A percentile compares a stretch with the other conserved stretches of the same genome.
phyloP scores from a whole-genome alignment of 2,113 vertebrate genomes.

The Motacilla alba region DNA sequence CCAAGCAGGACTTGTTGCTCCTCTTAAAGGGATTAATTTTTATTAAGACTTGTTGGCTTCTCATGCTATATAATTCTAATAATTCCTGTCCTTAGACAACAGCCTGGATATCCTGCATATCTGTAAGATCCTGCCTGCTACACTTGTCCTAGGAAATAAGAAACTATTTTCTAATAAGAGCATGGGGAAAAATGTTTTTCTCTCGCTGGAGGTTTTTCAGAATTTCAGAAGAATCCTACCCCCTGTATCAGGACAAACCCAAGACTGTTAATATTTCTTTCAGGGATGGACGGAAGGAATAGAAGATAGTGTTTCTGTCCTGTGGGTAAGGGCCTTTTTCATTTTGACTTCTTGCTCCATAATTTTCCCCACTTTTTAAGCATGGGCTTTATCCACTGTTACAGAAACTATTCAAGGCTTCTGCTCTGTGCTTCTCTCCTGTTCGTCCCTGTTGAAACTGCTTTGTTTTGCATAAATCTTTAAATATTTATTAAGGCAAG shows the following conservation, averaged over 20 bases:
- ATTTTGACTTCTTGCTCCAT: background rate
- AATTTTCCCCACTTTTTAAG: background rate
- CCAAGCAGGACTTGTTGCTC: background rate
- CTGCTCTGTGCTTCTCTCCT: background rate
- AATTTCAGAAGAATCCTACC: background rate
- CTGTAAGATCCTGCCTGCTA: background rate
- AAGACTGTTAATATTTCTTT: background rate
- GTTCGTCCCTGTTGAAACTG: background rate
- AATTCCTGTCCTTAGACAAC: background rate
- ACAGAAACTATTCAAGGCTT: background rate
- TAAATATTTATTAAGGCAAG: constrained; percentile 26
- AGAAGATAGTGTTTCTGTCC: background rate
- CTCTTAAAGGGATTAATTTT: background rate
- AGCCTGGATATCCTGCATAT: background rate
- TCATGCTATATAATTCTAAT: background rate
- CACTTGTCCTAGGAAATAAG: background rate
- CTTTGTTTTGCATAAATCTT: background rate
- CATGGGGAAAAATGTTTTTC: background rate
- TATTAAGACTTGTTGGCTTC: background rate
- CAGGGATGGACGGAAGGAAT: background rate
- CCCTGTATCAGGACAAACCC: background rate
- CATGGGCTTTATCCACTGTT: background rate
- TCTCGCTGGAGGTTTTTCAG: background rate
- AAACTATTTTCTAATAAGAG: background rate
- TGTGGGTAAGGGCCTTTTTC: background rate